phyloP scores from a whole-genome alignment of 2,888 invertebrate genomes.

The Ernsta delagoae region DNA sequence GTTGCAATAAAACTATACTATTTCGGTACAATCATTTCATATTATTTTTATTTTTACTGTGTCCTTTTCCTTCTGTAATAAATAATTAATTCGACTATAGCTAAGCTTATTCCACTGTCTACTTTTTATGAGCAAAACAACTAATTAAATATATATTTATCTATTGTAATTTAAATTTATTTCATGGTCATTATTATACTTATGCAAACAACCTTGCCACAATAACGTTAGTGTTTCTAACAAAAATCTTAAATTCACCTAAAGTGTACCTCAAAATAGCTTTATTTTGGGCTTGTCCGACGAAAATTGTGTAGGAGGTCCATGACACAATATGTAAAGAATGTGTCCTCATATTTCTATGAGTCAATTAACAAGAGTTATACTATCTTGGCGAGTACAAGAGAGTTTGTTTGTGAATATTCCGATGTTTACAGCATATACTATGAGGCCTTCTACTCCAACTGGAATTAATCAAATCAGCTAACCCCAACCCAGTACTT shows the following conservation, averaged over 20 bases:
- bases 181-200: no score
- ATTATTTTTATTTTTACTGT: no score
- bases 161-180: no score
- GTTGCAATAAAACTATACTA: no score
- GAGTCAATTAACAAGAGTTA: constrained; percentile 15
- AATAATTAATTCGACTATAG: no score
- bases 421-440: constrained; percentile 77
- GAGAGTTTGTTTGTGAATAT: constrained; percentile 57
- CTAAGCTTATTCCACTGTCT: no score
- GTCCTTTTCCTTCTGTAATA: no score
- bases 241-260: background rate
- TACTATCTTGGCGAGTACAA: constrained; percentile 21
- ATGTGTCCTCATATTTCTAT: constrained; percentile 28
- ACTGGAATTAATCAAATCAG: constrained; percentile 85
- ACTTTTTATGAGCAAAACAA: no score
- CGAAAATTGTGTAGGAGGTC: constrained; percentile 28
- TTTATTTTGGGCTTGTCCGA: constrained; percentile 23
- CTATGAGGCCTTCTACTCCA: constrained; percentile 73
- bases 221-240: no score
- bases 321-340: constrained; percentile 23
- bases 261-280: constrained; percentile 12
- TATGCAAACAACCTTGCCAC: no score
- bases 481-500: constrained; percentile 83
- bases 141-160: no score
- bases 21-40: no score